phyloP scores from a whole-genome alignment of 2,797 vertebrate species.

The Smutsia gigantea region DNA sequence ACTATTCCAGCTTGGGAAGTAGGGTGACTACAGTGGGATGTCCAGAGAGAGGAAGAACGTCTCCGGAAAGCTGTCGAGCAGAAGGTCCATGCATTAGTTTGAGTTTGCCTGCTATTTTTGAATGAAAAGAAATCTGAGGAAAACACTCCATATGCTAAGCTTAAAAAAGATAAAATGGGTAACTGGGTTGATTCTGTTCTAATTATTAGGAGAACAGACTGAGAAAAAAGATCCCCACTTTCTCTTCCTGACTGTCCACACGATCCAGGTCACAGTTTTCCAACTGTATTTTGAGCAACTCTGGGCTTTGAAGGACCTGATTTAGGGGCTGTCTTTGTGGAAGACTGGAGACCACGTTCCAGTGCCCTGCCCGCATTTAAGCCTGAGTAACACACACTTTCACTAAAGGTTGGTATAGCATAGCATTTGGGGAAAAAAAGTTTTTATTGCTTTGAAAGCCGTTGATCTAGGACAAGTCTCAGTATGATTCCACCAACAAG shows the following conservation, averaged over 20 bases:
- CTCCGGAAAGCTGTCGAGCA: not conserved
- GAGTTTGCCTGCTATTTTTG: not conserved
- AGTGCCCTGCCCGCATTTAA: not conserved
- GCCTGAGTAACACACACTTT: not conserved
- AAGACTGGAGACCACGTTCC: accelerated
- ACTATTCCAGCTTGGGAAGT: too few relatives aligned
- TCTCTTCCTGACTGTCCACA: not conserved
- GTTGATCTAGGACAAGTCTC: not conserved
- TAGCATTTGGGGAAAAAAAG: not conserved
- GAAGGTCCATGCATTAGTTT: not conserved
- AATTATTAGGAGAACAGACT: not conserved
- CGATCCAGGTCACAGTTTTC: not conserved
- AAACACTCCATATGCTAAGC: not conserved
- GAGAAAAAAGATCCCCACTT: not conserved
- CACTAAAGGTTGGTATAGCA: not conserved
- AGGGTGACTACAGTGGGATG: not conserved
- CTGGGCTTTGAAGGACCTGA: not conserved
- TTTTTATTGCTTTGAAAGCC: not conserved
- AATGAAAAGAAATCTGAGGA: not conserved
- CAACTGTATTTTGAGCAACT: not conserved
- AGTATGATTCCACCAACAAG: not conserved
- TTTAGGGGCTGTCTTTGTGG: not conserved
- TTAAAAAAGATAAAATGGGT: slow-evolving; percentile 23
- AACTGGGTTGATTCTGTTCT: not conserved
- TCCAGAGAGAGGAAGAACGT: not conserved